These are phyloP conservation scores for Agriopis aurantiaria DNA, from an alignment of 2,888 invertebrate genomes.

Conservation along the genomic window DNA sequence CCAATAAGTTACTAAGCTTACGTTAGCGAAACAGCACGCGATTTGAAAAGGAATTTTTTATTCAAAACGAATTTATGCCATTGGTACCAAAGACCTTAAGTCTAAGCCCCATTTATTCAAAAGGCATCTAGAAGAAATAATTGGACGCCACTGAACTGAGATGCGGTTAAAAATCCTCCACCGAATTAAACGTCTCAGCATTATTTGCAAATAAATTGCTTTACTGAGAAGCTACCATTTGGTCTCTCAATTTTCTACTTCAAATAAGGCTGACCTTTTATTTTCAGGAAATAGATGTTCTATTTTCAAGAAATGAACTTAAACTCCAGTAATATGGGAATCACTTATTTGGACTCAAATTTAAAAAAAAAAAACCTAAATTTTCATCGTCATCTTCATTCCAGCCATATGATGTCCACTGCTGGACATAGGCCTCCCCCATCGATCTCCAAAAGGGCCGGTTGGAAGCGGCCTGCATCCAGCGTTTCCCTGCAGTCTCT, in stretches of 20 bases:
- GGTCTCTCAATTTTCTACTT: constrained; percentile 70
- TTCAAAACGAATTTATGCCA: constrained; percentile 34
- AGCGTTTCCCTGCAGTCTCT: too few species aligned
- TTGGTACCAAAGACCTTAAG: constrained; percentile 34
- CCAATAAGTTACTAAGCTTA: constrained; percentile 9
- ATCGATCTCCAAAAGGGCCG: too few species aligned
- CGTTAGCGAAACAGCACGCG: constrained; percentile 8
- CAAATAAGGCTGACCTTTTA: constrained; percentile 66
- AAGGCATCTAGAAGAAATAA: constrained; percentile 49
- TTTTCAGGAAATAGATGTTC: constrained; percentile 55
- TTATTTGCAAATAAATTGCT: constrained; percentile 75
- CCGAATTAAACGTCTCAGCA: constrained; percentile 60
- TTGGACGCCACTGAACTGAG: constrained; percentile 43
- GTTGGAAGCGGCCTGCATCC: too few species aligned
- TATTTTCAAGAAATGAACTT: background rate
- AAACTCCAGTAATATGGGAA: too few species aligned
- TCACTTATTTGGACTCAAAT: too few species aligned
- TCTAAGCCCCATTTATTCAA: constrained; percentile 41
- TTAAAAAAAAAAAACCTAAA: too few species aligned
- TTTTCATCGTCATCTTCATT: too few species aligned
- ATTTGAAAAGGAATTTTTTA: constrained; percentile 30
- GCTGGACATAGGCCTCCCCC: too few species aligned
- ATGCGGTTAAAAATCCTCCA: constrained; percentile 51
- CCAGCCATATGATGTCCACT: too few species aligned
- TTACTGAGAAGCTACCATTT: constrained; percentile 52